A percentile compares a stretch with the other conserved stretches of the same genome.
phyloP scores from a whole-genome alignment of 2,888 invertebrate genomes.

The Nomada ferruginata region DNA sequence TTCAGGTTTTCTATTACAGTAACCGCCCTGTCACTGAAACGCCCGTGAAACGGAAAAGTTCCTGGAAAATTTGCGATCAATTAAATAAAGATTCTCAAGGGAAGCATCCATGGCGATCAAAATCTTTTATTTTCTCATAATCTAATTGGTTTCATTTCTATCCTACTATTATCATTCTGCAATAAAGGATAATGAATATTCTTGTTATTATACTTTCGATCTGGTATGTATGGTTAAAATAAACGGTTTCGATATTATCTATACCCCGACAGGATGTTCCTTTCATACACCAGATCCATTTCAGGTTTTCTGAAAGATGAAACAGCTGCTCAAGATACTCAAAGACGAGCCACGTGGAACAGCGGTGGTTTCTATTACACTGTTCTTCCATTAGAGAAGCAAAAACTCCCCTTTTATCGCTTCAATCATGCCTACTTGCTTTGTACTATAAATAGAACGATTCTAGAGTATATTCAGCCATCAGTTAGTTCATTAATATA shows the following conservation, averaged over 20 bases:
- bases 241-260: too few species aligned
- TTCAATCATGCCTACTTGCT: constrained; percentile 21
- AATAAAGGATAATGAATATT: too few species aligned
- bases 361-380: constrained; percentile 14
- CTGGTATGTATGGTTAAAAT: too few species aligned
- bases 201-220: too few species aligned
- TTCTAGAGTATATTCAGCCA: neutral
- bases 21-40: neutral
- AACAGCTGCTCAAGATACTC: constrained; percentile 6
- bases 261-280: too few species aligned
- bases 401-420: constrained; percentile 1
- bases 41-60: neutral
- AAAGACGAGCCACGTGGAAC: constrained; percentile 19
- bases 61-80: neutral
- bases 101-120: neutral
- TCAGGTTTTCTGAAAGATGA: constrained; percentile 7
- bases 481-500: neutral
- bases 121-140: too few species aligned
- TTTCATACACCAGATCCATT: neutral
- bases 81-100: neutral
- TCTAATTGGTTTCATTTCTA: too few species aligned
- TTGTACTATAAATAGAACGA: neutral
- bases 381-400: neutral
- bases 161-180: too few species aligned
- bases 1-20: neutral